Evolutionary conservation across 2,113 vertebrate genomes (phyloP).

Genomic region (Sorex fumeus): DNA sequence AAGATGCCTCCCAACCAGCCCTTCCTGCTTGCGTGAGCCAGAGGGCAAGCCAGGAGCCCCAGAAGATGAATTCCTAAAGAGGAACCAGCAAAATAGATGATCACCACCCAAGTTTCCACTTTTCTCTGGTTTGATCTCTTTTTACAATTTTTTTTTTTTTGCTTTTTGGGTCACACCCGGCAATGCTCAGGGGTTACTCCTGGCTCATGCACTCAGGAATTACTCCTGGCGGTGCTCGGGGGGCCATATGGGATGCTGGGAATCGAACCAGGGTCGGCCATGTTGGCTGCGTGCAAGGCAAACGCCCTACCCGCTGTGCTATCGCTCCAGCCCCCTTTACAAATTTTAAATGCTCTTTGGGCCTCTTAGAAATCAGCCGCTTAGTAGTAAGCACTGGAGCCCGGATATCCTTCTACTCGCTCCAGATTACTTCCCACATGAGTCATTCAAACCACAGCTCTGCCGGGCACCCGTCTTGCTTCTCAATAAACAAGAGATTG

Average conservation of each 20-base stretch:
- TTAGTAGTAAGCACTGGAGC: background rate
- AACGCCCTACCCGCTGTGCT: too few species aligned
- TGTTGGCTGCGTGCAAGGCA: too few species aligned
- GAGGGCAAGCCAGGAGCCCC: accelerated
- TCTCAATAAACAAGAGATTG: background rate
- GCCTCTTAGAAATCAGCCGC: background rate
- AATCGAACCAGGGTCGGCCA: too few species aligned
- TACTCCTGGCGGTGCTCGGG: too few species aligned
- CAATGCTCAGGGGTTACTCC: too few species aligned
- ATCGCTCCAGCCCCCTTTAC: too few species aligned
- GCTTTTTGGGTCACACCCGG: too few species aligned
- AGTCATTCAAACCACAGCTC: background rate
- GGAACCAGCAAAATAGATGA: background rate
- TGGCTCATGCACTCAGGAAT: too few species aligned
- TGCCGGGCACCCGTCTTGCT: conserved; percentile 23
- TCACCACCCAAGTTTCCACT: background rate
- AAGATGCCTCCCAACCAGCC: background rate
- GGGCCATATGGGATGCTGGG: too few species aligned
- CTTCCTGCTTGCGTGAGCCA: background rate
- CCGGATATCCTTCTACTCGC: background rate
- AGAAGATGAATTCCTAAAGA: background rate
- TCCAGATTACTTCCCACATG: background rate
- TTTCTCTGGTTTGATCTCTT: background rate
- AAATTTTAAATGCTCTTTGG: background rate
- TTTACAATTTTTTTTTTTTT: background rate